Percentiles rank a stretch among this genome's conserved stretches.
phyloP scores from a whole-genome alignment of 1,140 invertebrate genomes.

The Drosophila kikkawai region DNA sequence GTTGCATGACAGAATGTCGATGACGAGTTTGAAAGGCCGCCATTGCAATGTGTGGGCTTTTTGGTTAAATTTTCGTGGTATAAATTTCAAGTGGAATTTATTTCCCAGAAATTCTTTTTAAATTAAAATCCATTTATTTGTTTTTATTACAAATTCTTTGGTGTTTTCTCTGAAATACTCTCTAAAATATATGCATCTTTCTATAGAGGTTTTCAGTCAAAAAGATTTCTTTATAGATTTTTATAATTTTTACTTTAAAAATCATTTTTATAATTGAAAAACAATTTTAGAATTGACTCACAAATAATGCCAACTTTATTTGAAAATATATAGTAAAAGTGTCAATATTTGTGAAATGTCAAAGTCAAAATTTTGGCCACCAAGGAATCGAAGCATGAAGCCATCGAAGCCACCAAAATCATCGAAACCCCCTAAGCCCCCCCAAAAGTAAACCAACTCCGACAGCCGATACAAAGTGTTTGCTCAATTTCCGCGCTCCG shows the following conservation, averaged over 20 bases:
- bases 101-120: too few relatives aligned
- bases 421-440: neutral
- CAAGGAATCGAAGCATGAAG: neutral
- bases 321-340: constrained; percentile 1
- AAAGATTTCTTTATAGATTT: neutral
- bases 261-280: neutral
- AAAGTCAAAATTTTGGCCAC: constrained; percentile 17
- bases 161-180: too few relatives aligned
- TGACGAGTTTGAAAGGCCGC: neutral
- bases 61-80: neutral
- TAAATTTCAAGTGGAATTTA: neutral
- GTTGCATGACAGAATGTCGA: constrained; percentile 9
- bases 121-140: too few relatives aligned
- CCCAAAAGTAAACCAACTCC: neutral
- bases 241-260: neutral
- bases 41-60: neutral
- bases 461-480: constrained; percentile 59
- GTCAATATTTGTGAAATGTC: constrained; percentile 10
- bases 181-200: too few relatives aligned
- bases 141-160: too few relatives aligned
- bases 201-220: too few relatives aligned
- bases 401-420: constrained; percentile 1
- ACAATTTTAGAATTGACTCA: neutral
- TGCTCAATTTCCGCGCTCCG: constrained; percentile 74
- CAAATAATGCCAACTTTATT: neutral